Evolutionary conservation across 2,797 vertebrate species (phyloP).

Genomic region (Enoplosus armatus): DNA sequence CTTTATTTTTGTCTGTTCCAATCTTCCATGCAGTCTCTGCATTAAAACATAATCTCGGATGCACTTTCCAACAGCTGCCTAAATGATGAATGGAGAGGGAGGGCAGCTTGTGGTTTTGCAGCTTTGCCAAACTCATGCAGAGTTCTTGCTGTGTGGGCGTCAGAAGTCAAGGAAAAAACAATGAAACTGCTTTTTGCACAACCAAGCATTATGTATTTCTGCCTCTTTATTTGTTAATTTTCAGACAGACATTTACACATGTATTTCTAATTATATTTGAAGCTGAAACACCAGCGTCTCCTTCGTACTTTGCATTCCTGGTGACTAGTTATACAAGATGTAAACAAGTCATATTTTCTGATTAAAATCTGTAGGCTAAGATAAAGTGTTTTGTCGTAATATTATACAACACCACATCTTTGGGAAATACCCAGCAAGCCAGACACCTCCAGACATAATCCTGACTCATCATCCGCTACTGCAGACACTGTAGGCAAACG

Average conservation of each 20-base stretch:
- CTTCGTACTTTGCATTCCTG: neutral
- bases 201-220: constrained; percentile 3
- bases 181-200: constrained; percentile 27
- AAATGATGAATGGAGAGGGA: constrained; percentile 60
- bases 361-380: neutral
- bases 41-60: constrained; percentile 39
- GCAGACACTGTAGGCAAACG: constrained; percentile 53
- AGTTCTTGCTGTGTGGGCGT: constrained; percentile 54
- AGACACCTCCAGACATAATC: constrained; percentile 71
- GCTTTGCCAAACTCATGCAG: constrained; percentile 49
- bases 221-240: neutral
- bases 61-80: constrained; percentile 59
- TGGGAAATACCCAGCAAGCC: constrained; percentile 74
- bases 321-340: neutral
- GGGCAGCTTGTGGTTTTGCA: constrained; percentile 65
- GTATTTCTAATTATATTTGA: neutral
- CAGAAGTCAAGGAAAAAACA: constrained; percentile 40
- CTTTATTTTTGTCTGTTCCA: constrained; percentile 18
- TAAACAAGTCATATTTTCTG: constrained; percentile 3
- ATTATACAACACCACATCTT: constrained; percentile 36
- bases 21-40: constrained; percentile 23
- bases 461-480: constrained; percentile 69
- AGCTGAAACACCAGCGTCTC: neutral
- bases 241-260: neutral
- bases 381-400: neutral